phyloP scores from a whole-genome alignment of 2,113 vertebrate genomes.

The Antechinus stuartii region DNA sequence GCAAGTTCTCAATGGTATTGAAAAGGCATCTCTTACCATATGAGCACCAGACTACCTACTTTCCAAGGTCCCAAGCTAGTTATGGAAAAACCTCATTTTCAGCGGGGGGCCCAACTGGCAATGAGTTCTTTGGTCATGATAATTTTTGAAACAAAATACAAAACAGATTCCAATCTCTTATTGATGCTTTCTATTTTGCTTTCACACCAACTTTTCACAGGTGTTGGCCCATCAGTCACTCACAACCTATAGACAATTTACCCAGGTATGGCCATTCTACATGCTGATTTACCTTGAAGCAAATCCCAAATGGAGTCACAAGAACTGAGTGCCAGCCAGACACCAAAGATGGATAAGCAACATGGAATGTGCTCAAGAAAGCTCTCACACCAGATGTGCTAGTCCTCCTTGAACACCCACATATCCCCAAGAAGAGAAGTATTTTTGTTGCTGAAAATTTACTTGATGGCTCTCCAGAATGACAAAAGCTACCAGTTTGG shows the following conservation, averaged over 20 bases:
- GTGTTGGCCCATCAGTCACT: neutral
- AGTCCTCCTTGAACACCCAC: neutral
- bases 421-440: neutral
- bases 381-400: neutral
- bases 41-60: neutral
- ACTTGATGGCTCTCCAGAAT: neutral
- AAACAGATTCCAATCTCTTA: neutral
- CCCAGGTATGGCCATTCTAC: neutral
- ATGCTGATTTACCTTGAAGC: neutral
- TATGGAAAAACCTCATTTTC: neutral
- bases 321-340: neutral
- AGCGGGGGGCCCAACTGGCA: neutral
- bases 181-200: neutral
- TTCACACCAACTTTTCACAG: neutral
- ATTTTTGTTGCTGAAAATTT: neutral
- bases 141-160: neutral
- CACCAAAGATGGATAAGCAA: neutral
- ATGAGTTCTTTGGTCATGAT: neutral
- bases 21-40: neutral
- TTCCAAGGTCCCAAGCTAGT: neutral
- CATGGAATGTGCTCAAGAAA: neutral
- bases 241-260: neutral
- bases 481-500: neutral
- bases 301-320: neutral
- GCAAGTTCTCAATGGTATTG: too few relatives aligned